These are phyloP conservation scores for Mastomys coucha DNA, from an alignment of 2,113 vertebrate genomes.

Conservation along the genomic window DNA sequence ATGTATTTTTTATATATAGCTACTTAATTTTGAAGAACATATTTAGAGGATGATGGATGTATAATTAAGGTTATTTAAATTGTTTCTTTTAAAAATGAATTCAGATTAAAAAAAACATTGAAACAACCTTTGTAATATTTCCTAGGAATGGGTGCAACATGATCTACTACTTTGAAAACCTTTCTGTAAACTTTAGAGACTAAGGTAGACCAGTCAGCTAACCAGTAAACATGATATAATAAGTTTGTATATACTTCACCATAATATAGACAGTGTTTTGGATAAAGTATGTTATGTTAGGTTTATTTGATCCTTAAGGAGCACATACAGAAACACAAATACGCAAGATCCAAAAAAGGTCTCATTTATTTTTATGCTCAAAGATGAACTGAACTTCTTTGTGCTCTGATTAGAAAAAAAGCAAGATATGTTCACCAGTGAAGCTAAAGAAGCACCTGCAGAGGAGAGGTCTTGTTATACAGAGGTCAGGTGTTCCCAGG, in stretches of 20 bases:
- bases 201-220: not conserved
- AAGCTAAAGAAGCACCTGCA: not conserved
- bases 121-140: not conserved
- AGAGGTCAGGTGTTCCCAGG: not conserved
- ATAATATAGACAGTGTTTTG: not conserved
- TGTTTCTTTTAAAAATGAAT: slow-evolving; percentile 34
- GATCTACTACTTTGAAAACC: not conserved
- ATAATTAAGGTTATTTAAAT: slow-evolving; percentile 5
- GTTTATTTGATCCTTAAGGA: not conserved
- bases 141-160: not conserved
- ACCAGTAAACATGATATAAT: not conserved
- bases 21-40: slow-evolving; percentile 21
- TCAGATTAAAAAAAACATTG: not conserved
- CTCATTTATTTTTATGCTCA: not conserved
- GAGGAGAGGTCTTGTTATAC: not conserved
- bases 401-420: not conserved
- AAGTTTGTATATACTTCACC: not conserved
- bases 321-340: not conserved
- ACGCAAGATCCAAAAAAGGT: not conserved
- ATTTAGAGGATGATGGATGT: not conserved
- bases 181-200: not conserved
- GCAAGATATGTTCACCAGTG: not conserved
- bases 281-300: not conserved
- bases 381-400: not conserved
- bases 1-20: not conserved